Evolutionary conservation across 92 coral and sea anemone species (phyloP), one percentile per base, ranked within the genome.

Genomic region (Micromussa lordhowensis): DNA sequence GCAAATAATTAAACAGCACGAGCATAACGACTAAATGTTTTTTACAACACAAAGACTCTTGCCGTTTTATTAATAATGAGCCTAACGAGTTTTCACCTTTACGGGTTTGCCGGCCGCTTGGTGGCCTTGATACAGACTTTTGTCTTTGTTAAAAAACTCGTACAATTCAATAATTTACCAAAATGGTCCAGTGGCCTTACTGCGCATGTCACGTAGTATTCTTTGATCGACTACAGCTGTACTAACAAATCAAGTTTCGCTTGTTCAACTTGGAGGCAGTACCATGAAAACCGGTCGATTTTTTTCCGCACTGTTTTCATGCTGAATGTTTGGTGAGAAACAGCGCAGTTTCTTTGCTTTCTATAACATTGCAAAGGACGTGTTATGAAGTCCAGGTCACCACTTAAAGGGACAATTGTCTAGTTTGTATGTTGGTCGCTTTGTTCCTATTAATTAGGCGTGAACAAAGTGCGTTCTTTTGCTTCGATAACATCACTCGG

Each of bases 381-480:
- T 77, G 53, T 86, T 29, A 30, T 24, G 63, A 73, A 40, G 29
- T 77, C 83, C 49, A 29, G 82, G 83, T 86, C 76, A 35, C 86
- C 16, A 71, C 22, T 44, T 72, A 73, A 44, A 73, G 30, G n/a
- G 35, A 18, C 77, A 86, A 86, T 68, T 77, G 89, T 66, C 77
- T 77, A 73, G 58, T 53, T 38, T 51, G 53, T 19, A 22, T 21
- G 66, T 31, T 38, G 53, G 51, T 59, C 53, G 87, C 80, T 57
- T 85, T 75, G 89, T 86, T 86, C 63, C 63, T 28, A 38, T 58
- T 77, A 85, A 85, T 85, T 85, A 57, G 75, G 81, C 88, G 76
- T 21, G 83, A 86, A 86, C 89, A 86, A 48, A 86, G 75, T 77
- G 83, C 89, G 89, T 86, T 77, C 89, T 86, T 86, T 86, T 44